These are phyloP conservation scores for Lepisosteus oculatus DNA, from an alignment of 2,113 vertebrate species.

Conservation along the genomic window DNA sequence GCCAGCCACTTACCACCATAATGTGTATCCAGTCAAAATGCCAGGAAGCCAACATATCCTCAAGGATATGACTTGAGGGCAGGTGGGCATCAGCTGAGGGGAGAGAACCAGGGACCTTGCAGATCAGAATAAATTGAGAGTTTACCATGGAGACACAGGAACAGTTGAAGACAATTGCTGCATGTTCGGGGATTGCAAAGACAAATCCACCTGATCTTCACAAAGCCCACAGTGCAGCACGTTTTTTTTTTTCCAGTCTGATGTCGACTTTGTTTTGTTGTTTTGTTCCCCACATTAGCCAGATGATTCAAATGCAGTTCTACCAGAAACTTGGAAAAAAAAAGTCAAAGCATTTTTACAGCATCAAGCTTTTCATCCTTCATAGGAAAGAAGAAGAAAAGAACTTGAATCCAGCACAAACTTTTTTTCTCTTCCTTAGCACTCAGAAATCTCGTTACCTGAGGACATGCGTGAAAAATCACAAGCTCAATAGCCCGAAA, in stretches of 20 bases:
- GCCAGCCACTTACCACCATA: slow-evolving; percentile 70
- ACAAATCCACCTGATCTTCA: slow-evolving; percentile 49
- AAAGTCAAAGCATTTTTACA: slow-evolving; percentile 65
- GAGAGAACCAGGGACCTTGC: slow-evolving; percentile 69
- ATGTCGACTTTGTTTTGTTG: slow-evolving; percentile 42
- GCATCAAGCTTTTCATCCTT: slow-evolving; percentile 63
- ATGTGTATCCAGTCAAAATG: slow-evolving; percentile 74
- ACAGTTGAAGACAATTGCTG: slow-evolving; percentile 28
- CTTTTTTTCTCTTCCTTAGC: slow-evolving; percentile 48
- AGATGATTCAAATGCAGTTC: slow-evolving; percentile 72
- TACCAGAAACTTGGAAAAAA: slow-evolving; percentile 53
- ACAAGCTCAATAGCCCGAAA: slow-evolving; percentile 63
- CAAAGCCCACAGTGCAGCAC: slow-evolving; percentile 54
- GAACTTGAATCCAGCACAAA: slow-evolving; percentile 51
- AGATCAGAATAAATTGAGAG: slow-evolving; percentile 67
- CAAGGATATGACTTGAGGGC: slow-evolving; percentile 70
- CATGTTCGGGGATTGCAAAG: too few relatives aligned
- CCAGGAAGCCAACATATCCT: slow-evolving; percentile 77
- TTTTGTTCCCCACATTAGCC: slow-evolving; percentile 56
- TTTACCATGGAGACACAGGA: slow-evolving; percentile 40
- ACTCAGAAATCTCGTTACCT: slow-evolving; percentile 48
- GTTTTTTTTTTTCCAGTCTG: slow-evolving; percentile 59
- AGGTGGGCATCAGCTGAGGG: slow-evolving; percentile 58
- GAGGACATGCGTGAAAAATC: slow-evolving; percentile 57
- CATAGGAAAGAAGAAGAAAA: slow-evolving; percentile 58